Percentiles rank a stretch among this genome's conserved stretches.
Conservation (phyloP, 1,140 invertebrate species). For the Helicoverpa armigera region DNA sequence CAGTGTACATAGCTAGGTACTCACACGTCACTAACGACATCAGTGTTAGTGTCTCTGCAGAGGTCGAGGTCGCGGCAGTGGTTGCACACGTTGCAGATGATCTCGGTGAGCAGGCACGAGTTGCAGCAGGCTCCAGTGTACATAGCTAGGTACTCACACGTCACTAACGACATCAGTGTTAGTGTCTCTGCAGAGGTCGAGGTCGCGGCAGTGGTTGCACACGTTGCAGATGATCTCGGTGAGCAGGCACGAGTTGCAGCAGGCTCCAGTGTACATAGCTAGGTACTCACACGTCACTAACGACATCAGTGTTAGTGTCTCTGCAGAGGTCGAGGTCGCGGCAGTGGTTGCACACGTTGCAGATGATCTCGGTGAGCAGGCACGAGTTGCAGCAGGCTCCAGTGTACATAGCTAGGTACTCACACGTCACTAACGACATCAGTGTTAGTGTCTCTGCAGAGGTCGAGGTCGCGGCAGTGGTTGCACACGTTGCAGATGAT, state of each 20-base stretch:
- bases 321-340: too few relatives aligned
- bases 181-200: slow-evolving; percentile 97
- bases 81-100: slow-evolving; percentile 97
- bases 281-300: too few relatives aligned
- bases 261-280: too few relatives aligned
- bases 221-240: slow-evolving; percentile 97
- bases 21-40: slow-evolving; percentile 58
- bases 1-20: slow-evolving; percentile 39
- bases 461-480: too few relatives aligned
- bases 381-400: too few relatives aligned
- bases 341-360: too few relatives aligned
- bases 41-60: slow-evolving; percentile 93
- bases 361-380: too few relatives aligned
- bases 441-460: too few relatives aligned
- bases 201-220: slow-evolving; percentile 97
- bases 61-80: slow-evolving; percentile 97
- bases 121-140: slow-evolving; percentile 85
- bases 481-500: too few relatives aligned
- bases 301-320: too few relatives aligned
- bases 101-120: slow-evolving; percentile 95
- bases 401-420: too few relatives aligned
- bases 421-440: too few relatives aligned
- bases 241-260: slow-evolving; percentile 94
- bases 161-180: slow-evolving; percentile 73
- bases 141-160: slow-evolving; percentile 60